Percentiles rank a stretch among this genome's conserved stretches.
phyloP scores from a whole-genome alignment of 2,888 invertebrate species.

The Ephialtes manifestator region DNA sequence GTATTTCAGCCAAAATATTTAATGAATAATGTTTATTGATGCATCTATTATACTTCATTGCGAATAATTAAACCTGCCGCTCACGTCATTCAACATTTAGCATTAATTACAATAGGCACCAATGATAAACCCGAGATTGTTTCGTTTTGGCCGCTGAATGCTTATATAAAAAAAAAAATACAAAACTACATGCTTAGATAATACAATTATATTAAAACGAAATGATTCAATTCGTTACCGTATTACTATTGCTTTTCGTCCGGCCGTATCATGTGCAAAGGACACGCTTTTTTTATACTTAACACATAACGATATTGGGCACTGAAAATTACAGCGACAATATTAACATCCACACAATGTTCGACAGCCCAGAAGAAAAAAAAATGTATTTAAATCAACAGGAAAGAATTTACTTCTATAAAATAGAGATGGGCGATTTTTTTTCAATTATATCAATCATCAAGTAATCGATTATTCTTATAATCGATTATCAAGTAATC shows the following conservation, averaged over 20 bases:
- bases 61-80: not conserved
- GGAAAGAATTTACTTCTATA: no score
- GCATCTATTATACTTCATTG: not conserved
- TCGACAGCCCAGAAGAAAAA: not conserved
- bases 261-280: conserved; percentile 66
- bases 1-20: conserved; percentile 4
- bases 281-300: conserved; percentile 48
- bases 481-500: no score
- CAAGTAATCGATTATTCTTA: no score
- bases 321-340: conserved; percentile 52
- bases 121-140: conserved; percentile 29
- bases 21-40: not conserved
- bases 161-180: conserved; percentile 39
- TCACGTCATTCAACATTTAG: not conserved
- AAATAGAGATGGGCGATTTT: no score
- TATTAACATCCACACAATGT: conserved; percentile 36
- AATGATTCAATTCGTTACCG: conserved; percentile 48
- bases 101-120: conserved; percentile 5
- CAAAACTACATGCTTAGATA: conserved; percentile 37
- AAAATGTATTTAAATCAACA: no score
- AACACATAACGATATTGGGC: conserved; percentile 53
- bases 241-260: conserved; percentile 73
- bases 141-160: conserved; percentile 16
- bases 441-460: no score
- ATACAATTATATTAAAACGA: conserved; percentile 44